Conservation (phyloP, 2,113 vertebrate genomes). For the Pangasianodon hypophthalmus region DNA sequence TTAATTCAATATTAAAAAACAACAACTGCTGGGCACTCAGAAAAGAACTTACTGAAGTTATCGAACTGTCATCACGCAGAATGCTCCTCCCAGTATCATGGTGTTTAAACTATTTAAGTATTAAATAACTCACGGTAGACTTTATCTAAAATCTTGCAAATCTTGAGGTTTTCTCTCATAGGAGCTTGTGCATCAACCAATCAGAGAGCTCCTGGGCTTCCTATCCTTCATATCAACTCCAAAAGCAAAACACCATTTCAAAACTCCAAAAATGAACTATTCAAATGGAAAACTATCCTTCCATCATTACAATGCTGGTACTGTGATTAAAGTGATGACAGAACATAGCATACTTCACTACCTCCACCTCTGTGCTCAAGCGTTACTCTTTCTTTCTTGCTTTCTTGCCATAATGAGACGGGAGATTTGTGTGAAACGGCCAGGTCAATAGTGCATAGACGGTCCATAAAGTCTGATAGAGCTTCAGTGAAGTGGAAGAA, state of each 20-base stretch:
- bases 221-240: neutral
- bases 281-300: neutral
- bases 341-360: neutral
- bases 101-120: neutral
- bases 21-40: neutral
- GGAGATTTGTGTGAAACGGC: conserved; percentile 10
- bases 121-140: neutral
- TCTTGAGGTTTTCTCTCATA: no score
- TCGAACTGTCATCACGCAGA: neutral
- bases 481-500: neutral
- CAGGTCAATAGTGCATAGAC: conserved; percentile 3
- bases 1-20: neutral
- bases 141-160: neutral
- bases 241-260: neutral
- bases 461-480: neutral
- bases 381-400: neutral
- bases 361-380: neutral
- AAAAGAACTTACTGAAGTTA: neutral
- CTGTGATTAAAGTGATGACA: neutral
- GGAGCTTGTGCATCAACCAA: neutral
- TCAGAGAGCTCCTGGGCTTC: neutral
- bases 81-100: neutral
- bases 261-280: neutral
- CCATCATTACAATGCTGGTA: neutral
- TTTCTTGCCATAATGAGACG: neutral